Evolutionary conservation across 2,113 vertebrate genomes (phyloP).

Genomic region (Oreochromis niloticus): DNA sequence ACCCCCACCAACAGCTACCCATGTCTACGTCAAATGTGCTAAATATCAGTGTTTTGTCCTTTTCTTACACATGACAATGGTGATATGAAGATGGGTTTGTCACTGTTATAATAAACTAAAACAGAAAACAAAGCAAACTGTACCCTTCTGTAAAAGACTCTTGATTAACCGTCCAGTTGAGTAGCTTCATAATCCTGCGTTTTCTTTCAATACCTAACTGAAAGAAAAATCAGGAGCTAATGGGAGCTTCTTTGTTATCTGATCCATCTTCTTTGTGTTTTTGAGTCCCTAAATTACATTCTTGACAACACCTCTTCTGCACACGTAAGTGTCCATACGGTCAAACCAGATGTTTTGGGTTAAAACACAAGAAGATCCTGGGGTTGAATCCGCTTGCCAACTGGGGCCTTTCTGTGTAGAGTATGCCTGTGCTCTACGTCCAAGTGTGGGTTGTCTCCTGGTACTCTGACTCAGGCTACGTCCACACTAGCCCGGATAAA

Average conservation of each 20-base stretch:
- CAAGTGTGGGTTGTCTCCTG: not conserved
- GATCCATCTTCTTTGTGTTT: not conserved
- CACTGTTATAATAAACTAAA: not conserved
- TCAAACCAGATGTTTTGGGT: not conserved
- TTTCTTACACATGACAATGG: not conserved
- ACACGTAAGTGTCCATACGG: not conserved
- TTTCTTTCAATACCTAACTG: not conserved
- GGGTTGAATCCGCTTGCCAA: not conserved
- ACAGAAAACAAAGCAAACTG: not conserved
- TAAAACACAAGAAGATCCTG: not conserved
- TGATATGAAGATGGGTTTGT: not conserved
- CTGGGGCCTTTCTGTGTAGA: not conserved
- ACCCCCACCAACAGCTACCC: not conserved
- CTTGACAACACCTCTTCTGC: not conserved
- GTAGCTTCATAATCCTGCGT: not conserved
- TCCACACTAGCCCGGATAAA: accelerated
- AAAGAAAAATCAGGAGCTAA: not conserved
- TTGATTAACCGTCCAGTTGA: not conserved
- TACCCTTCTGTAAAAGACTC: not conserved
- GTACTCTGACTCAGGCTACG: not conserved
- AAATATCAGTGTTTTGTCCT: not conserved
- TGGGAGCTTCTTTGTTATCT: not conserved
- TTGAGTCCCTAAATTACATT: not conserved
- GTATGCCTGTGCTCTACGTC: not conserved
- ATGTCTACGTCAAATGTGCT: not conserved